These are phyloP conservation scores for Cyphomyrmex costatus DNA, from an alignment of 1,140 invertebrate genomes.

Conservation along the genomic window DNA sequence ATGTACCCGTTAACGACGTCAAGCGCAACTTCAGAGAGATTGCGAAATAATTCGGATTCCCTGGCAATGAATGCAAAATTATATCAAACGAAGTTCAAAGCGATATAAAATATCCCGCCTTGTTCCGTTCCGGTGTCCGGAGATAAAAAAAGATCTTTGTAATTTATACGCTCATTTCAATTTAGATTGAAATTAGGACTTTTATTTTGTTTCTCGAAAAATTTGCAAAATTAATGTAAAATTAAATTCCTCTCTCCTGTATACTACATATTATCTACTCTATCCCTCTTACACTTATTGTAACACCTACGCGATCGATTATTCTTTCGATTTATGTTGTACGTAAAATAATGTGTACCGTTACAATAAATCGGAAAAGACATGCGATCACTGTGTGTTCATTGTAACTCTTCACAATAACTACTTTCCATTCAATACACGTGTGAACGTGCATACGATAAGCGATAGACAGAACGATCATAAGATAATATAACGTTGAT, in stretches of 20 bases:
- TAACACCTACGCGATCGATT: background rate
- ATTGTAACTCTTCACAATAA: slow-evolving; percentile 7
- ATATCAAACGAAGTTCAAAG: slow-evolving; percentile 64
- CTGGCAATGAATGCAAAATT: slow-evolving; percentile 63
- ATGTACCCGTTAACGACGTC: slow-evolving; percentile 61
- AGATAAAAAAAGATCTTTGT: slow-evolving; percentile 59
- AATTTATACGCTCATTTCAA: slow-evolving; percentile 49
- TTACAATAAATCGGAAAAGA: slow-evolving; percentile 23
- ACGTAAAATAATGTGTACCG: background rate
- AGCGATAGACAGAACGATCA: slow-evolving; percentile 66
- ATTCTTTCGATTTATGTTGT: background rate
- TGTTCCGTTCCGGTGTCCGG: slow-evolving; percentile 28
- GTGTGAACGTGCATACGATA: slow-evolving; percentile 54
- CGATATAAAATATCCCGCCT: slow-evolving; percentile 55
- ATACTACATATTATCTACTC: background rate
- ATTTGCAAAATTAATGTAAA: slow-evolving; percentile 53
- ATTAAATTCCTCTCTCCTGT: slow-evolving; percentile 49
- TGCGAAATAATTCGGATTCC: slow-evolving; percentile 65
- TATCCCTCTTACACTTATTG: background rate
- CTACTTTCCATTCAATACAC: slow-evolving; percentile 61
- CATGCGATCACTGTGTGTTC: background rate
- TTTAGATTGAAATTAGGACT: slow-evolving; percentile 59
- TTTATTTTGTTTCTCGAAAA: slow-evolving; percentile 56
- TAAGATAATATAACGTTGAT: slow-evolving; percentile 75
- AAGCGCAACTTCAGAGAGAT: slow-evolving; percentile 64